These are phyloP conservation scores for Psephotus haematonotus DNA, from an alignment of 2,113 vertebrate species.

Conservation along the genomic window DNA sequence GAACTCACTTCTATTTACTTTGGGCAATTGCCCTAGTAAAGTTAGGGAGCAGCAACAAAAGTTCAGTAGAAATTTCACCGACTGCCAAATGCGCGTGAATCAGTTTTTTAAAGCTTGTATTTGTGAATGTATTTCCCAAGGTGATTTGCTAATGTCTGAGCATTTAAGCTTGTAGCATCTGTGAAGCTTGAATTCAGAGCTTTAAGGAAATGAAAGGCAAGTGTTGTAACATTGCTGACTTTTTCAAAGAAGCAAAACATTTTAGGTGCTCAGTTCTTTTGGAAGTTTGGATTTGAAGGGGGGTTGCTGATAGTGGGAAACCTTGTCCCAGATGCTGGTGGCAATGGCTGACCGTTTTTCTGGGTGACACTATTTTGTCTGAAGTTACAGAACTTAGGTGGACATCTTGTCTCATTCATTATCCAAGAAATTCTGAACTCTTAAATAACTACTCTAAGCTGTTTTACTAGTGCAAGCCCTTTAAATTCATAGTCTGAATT, in stretches of 20 bases:
- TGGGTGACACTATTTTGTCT: background rate
- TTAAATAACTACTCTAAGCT: background rate
- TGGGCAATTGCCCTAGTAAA: background rate
- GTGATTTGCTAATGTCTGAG: background rate
- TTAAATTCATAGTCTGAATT: background rate
- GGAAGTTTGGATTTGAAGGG: background rate
- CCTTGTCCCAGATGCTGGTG: background rate
- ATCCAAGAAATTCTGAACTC: background rate
- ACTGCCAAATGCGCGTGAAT: background rate
- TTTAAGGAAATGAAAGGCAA: background rate
- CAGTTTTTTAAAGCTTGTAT: background rate
- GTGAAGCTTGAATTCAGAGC: background rate
- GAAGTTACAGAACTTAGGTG: background rate
- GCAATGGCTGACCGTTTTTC: background rate
- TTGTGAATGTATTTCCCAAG: background rate
- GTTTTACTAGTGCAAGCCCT: background rate
- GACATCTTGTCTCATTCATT: background rate
- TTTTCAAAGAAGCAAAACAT: background rate
- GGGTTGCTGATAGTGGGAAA: background rate
- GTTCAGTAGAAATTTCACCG: background rate
- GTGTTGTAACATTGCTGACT: background rate
- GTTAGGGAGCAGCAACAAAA: background rate
- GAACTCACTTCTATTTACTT: background rate
- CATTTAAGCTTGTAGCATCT: background rate
- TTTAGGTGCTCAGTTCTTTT: background rate